Evolutionary conservation across 2,888 invertebrate genomes (phyloP).

Genomic region (Lamproptera curius): DNA sequence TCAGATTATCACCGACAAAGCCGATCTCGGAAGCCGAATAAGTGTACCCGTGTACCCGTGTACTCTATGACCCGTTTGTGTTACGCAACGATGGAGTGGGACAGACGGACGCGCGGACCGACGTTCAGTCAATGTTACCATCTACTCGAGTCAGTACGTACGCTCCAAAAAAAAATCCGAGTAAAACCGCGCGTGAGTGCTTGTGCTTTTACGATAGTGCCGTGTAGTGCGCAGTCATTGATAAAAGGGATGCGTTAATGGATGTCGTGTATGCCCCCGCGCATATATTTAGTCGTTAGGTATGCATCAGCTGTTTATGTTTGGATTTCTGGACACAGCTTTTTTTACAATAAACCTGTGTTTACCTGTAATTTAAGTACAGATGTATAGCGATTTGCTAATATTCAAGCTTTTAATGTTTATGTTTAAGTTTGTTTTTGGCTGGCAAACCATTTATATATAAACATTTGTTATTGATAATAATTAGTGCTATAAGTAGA

Average conservation of each 20-base stretch:
- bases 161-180: conserved; percentile 33
- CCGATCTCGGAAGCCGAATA: conserved; percentile 19
- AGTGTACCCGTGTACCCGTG: conserved; percentile 46
- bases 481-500: too few species aligned
- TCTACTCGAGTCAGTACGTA: conserved; percentile 49
- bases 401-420: too few species aligned
- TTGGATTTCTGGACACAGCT: too few species aligned
- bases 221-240: conserved; percentile 16
- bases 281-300: conserved; percentile 59
- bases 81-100: conserved; percentile 66
- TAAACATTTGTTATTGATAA: too few species aligned
- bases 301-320: conserved; percentile 27
- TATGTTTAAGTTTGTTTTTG: too few species aligned
- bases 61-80: conserved; percentile 71
- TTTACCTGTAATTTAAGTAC: too few species aligned
- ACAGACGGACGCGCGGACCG: conserved; percentile 46
- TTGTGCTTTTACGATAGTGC: conserved; percentile 17
- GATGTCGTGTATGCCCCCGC: conserved; percentile 45
- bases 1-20: conserved; percentile 9
- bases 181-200: conserved; percentile 32
- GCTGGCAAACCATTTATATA: too few species aligned
- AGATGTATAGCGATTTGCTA: too few species aligned
- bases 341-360: too few species aligned
- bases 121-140: conserved; percentile 46
- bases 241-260: conserved; percentile 66